Evolutionary conservation across 2,797 vertebrate genomes (phyloP).

Genomic region (Urocyon cinereoargenteus): DNA sequence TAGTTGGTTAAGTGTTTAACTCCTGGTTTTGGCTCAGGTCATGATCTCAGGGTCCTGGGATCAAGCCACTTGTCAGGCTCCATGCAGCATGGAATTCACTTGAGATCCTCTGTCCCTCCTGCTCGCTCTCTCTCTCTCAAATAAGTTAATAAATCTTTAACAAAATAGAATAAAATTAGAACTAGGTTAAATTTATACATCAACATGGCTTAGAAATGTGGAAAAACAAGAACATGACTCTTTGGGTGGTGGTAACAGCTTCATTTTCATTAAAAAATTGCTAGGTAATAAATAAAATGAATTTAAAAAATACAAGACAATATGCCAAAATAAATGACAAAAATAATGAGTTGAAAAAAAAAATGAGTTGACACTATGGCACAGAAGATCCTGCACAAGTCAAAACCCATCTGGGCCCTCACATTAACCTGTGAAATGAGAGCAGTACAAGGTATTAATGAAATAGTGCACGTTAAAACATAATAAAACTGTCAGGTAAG

Average conservation of each 20-base stretch:
- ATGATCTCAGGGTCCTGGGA: background rate
- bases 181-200: background rate
- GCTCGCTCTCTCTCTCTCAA: background rate
- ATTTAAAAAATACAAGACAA: background rate
- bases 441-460: background rate
- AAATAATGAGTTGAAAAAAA: background rate
- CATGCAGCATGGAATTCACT: background rate
- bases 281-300: background rate
- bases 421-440: background rate
- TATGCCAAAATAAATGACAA: background rate
- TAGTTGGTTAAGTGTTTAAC: background rate
- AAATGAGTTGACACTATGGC: background rate
- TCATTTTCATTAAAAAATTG: constrained; percentile 6
- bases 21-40: background rate
- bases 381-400: background rate
- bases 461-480: background rate
- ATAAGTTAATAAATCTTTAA: background rate
- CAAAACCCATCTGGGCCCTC: background rate
- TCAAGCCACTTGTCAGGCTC: background rate
- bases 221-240: constrained; percentile 9
- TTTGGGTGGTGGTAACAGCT: background rate
- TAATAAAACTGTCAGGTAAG: background rate
- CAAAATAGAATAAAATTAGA: background rate
- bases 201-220: background rate
- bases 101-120: background rate